Base-by-base conservation (phyloP, 2,888 invertebrate genomes). In the Eudasyphora cyanicolor region DNA sequence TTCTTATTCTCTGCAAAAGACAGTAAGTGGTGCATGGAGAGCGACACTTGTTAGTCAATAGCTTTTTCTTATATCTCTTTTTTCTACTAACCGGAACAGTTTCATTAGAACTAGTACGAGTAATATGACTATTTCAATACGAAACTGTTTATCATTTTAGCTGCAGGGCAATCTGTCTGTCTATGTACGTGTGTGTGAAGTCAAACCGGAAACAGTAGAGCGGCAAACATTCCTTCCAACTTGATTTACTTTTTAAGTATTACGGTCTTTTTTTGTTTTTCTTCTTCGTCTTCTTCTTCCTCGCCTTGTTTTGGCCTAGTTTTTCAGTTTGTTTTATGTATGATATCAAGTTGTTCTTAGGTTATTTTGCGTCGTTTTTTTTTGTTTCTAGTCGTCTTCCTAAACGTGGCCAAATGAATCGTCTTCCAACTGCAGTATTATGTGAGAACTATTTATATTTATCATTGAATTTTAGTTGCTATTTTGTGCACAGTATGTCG, bases 141-240 rank as follows among this genome's bases (percentile, higher is more conserved):
- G n/a, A n/a, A n/a, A n/a, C n/a, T n/a, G n/a, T n/a, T n/a, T n/a
- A n/a, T n/a, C n/a, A n/a, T n/a, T n/a, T n/a, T n/a, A n/a, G n/a
- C n/a, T n/a, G n/a, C n/a, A n/a, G n/a, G n/a, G n/a, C n/a, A n/a
- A n/a, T n/a, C n/a, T n/a, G 60, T 35, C 32, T 32, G 8, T 32
- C 19, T 8, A 10, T 45, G 35, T 19, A 8, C 35, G n/a, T 42
- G 67, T 64, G 49, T 62, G 32, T 38, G 49, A 8, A 51, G 45
- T n/a, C 71, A 76, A 19, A 76, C 78, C 84, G 81, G 84, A 81
- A 81, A 67, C 73, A 79, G 45, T 76, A 78, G 78, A 81, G 51
- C 78, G 76, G 70, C 19, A 73, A 32, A 79, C 81, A 78, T 57
- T 79, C 69, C 67, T 49, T 73, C 69, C 73, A 73, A 81, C 51